Evolutionary conservation across 2,888 invertebrate species (phyloP).

Genomic region (Heliconius ismenius): DNA sequence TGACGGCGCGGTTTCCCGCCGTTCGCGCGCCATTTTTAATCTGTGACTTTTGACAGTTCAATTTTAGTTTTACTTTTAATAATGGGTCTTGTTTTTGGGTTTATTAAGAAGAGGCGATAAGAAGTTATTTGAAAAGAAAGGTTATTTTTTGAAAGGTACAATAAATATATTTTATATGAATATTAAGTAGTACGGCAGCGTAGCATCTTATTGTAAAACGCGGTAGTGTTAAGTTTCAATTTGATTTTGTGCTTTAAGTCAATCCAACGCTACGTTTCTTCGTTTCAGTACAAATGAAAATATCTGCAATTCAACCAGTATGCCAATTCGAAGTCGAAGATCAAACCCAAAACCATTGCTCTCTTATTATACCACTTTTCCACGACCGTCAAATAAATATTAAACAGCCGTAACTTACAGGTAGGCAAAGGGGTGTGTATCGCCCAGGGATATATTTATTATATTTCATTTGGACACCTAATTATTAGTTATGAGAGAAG

Average conservation of each 20-base stretch:
- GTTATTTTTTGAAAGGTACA: background rate
- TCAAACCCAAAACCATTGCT: background rate
- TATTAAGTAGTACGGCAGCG: background rate
- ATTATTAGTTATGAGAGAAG: slow-evolving; percentile 56
- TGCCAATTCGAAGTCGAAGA: background rate
- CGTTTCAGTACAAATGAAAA: no score
- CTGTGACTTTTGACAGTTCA: slow-evolving; percentile 44
- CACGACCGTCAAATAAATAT: slow-evolving; percentile 13
- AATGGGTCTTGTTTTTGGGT: slow-evolving; percentile 21
- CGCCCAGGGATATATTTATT: slow-evolving; percentile 53
- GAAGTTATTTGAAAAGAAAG: background rate
- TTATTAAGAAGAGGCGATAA: slow-evolving; percentile 15
- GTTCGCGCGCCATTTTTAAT: slow-evolving; percentile 46
- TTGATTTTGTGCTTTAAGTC: no score
- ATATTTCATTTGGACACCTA: slow-evolving; percentile 50
- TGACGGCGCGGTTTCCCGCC: slow-evolving; percentile 50
- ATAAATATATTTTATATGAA: slow-evolving; percentile 1
- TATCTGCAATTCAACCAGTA: background rate
- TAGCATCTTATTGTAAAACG: no score
- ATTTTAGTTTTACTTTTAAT: slow-evolving; percentile 39
- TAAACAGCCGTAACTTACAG: slow-evolving; percentile 16
- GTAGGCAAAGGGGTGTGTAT: slow-evolving; percentile 40
- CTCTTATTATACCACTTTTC: background rate
- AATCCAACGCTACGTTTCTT: background rate
- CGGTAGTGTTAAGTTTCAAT: no score